Conservation (phyloP, 2,113 vertebrate genomes). For the Callipepla squamata region DNA sequence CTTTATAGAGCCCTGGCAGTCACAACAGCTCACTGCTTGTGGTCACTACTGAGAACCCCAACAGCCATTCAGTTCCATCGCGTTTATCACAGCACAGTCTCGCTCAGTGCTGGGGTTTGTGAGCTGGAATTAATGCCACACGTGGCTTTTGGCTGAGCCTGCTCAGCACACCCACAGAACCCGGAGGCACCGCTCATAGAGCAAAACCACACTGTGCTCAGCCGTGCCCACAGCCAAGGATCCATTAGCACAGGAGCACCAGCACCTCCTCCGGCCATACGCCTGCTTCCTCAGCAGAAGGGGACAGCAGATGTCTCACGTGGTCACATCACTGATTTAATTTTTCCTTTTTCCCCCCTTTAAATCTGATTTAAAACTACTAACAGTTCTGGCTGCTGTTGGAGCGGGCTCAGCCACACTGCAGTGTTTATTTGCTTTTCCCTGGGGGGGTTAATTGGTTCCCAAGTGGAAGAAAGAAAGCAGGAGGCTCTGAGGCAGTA, state of each 20-base stretch:
- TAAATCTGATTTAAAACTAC: neutral
- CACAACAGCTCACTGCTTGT: neutral
- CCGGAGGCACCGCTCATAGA: neutral
- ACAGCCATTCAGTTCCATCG: neutral
- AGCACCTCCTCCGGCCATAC: neutral
- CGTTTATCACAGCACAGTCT: neutral
- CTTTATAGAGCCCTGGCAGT: neutral
- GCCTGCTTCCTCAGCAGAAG: rapidly evolving
- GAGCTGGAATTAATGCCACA: slow-evolving; percentile 31
- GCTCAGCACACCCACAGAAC: neutral
- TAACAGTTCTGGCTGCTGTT: neutral
- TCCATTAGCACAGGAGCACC: neutral
- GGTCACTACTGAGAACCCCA: neutral
- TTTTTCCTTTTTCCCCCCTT: neutral
- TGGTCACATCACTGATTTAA: neutral
- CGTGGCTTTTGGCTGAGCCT: neutral
- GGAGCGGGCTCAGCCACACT: neutral
- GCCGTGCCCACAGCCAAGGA: neutral
- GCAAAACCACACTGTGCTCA: neutral
- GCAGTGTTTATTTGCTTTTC: neutral
- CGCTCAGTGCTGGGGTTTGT: neutral
- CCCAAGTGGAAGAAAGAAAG: neutral
- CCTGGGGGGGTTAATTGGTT: neutral
- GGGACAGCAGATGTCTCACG: neutral
- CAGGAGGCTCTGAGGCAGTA: neutral